Conservation (phyloP, 2,113 vertebrate species). For the human region DNA sequence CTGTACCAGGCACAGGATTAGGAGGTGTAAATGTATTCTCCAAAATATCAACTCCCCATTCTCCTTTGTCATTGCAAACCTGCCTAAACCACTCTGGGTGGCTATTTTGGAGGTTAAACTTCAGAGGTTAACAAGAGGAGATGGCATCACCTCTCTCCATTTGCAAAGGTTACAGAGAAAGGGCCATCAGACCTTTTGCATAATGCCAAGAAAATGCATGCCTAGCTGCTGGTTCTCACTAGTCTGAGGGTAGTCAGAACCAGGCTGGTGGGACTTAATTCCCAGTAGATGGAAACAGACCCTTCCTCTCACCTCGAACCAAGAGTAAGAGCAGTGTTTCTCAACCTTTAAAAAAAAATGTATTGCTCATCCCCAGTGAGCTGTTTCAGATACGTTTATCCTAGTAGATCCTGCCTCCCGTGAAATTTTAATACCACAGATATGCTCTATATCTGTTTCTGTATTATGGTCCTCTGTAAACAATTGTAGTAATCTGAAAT, state of each 20-base stretch:
- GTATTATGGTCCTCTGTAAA: neutral
- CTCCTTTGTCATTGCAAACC: neutral
- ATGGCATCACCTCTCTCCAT: neutral
- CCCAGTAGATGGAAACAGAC: neutral
- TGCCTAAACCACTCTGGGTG: neutral
- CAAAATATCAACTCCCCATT: neutral
- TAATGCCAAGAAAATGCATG: neutral
- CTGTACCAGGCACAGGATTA: too few species aligned
- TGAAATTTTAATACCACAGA: neutral
- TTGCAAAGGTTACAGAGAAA: neutral
- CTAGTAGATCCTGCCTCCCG: neutral
- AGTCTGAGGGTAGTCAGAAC: neutral
- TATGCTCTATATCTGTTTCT: neutral
- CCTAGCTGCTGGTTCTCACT: neutral
- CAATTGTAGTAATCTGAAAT: neutral
- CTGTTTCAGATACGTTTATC: neutral
- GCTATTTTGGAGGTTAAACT: neutral
- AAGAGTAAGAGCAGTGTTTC: neutral
- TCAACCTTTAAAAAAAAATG: neutral
- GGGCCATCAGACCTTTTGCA: neutral
- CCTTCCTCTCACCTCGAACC: neutral
- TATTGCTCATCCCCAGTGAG: neutral
- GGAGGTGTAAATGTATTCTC: neutral
- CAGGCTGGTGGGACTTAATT: neutral
- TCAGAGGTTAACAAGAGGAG: neutral